Evolutionary conservation across 2,113 vertebrate species (phyloP).

Genomic region (Lophura nycthemera): DNA sequence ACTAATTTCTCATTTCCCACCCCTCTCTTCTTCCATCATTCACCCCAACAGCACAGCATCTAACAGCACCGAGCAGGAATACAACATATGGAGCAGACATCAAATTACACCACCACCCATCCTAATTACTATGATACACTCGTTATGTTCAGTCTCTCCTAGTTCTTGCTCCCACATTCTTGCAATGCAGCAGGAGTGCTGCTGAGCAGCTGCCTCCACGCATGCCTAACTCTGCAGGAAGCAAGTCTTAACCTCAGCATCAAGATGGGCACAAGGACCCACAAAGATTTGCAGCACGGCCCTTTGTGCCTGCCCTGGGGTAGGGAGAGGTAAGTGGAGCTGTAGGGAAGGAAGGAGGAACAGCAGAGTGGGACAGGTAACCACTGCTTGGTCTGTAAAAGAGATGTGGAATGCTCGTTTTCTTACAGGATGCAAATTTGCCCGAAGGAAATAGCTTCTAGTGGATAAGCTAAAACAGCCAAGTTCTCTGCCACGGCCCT

Average conservation of each 20-base stretch:
- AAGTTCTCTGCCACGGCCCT: background rate
- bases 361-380: background rate
- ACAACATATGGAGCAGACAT: background rate
- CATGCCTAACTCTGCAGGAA: background rate
- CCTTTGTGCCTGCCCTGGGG: background rate
- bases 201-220: background rate
- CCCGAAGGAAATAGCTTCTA: background rate
- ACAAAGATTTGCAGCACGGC: background rate
- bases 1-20: background rate
- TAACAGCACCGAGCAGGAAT: background rate
- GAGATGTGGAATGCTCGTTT: background rate
- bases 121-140: rapidly evolving
- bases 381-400: background rate
- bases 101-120: rapidly evolving
- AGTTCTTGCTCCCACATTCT: background rate
- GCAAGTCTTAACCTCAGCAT: background rate
- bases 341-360: background rate
- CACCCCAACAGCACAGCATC: background rate
- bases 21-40: background rate
- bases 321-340: background rate
- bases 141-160: too few species aligned
- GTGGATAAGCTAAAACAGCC: background rate
- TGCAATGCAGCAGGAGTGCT: background rate
- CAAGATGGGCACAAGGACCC: background rate
- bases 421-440: background rate